Conservation (phyloP, 1,140 invertebrate genomes). For the Rhyzopertha dominica region DNA sequence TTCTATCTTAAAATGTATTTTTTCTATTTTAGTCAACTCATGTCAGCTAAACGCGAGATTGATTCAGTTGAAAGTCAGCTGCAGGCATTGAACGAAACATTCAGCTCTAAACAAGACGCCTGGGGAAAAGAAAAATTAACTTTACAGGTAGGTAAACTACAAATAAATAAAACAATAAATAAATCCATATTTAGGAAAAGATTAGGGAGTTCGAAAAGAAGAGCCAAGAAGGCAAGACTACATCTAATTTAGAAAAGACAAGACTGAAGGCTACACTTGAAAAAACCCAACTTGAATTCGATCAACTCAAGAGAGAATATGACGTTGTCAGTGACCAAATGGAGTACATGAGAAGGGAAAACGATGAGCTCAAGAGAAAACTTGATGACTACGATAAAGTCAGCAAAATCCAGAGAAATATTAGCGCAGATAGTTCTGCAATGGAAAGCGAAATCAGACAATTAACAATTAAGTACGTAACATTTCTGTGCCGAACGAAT, state of each 20-base stretch:
- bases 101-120: conserved; percentile 60
- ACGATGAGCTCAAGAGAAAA: conserved; percentile 75
- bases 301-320: conserved; percentile 66
- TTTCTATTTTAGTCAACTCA: conserved; percentile 44
- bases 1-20: conserved; percentile 7
- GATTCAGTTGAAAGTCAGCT: conserved; percentile 60
- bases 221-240: conserved; percentile 50
- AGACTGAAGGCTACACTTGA: conserved; percentile 64
- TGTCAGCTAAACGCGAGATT: conserved; percentile 52
- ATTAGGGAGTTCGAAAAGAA: conserved; percentile 61
- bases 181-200: conserved; percentile 59
- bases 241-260: conserved; percentile 61
- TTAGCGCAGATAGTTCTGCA: conserved; percentile 67
- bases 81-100: conserved; percentile 61
- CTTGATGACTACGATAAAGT: conserved; percentile 82
- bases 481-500: conserved; percentile 3
- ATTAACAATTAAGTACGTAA: conserved; percentile 56
- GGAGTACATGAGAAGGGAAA: conserved; percentile 64
- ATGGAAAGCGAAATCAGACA: conserved; percentile 71
- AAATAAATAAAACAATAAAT: too few relatives aligned
- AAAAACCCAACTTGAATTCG: conserved; percentile 70
- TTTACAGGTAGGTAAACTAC: conserved; percentile 57
- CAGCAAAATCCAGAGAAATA: conserved; percentile 70
- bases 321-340: conserved; percentile 66
- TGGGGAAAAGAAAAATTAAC: conserved; percentile 72